These are phyloP conservation scores for Sternarchorhynchus goeldii DNA, from an alignment of 2,797 vertebrate species.

Conservation along the genomic window DNA sequence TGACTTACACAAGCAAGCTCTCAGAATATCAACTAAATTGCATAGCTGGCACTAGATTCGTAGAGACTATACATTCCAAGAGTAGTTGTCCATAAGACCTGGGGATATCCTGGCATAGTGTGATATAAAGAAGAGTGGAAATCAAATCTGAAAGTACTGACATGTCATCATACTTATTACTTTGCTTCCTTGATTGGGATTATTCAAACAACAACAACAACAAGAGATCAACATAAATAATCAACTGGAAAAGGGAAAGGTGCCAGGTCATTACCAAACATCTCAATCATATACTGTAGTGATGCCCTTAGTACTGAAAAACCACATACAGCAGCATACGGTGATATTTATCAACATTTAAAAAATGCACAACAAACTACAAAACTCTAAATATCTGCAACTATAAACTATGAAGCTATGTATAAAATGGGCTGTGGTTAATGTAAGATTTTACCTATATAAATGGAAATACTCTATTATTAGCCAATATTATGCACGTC, in stretches of 20 bases:
- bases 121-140: not conserved
- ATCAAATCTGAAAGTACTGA: not conserved
- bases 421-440: not conserved
- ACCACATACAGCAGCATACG: too few relatives aligned
- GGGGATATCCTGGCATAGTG: not conserved
- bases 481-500: not conserved
- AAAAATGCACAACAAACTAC: too few relatives aligned
- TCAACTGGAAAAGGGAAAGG: not conserved
- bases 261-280: not conserved
- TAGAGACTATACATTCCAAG: not conserved
- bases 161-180: not conserved
- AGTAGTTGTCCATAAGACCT: not conserved
- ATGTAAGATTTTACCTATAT: too few relatives aligned
- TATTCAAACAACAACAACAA: not conserved
- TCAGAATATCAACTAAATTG: not conserved
- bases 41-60: slow-evolving; percentile 8
- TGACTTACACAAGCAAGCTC: too few relatives aligned
- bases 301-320: too few relatives aligned
- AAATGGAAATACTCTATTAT: too few relatives aligned
- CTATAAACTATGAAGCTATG: too few relatives aligned
- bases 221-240: not conserved
- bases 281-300: not conserved
- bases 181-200: not conserved
- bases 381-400: too few relatives aligned
- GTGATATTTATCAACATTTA: too few relatives aligned